Base-by-base conservation (phyloP, 1,140 invertebrate genomes). In the Euwallacea fornicatus region DNA sequence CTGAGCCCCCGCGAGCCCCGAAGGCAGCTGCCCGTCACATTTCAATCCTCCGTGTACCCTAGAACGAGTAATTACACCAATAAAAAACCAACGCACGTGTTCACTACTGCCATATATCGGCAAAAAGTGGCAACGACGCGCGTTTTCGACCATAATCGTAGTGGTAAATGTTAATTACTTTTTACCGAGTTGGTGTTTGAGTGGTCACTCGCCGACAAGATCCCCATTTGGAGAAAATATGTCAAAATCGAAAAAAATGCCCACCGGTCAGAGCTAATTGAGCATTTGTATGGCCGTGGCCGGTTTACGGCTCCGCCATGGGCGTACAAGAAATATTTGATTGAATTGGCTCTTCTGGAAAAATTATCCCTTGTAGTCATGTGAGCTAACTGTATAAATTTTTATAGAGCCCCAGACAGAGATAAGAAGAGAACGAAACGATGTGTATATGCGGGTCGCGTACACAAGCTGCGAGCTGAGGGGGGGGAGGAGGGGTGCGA, bases 401-500 rank as follows among this genome's bases (percentile, higher is more conserved):
- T 71, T 71, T 65, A 66, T 71, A 65, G 69, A 71, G 15, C 61
- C 60, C 67, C 60, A 79, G 77, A 73, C 73, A 65, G 74, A 78
- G 77, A 76, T 78, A 77, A 80, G 77, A 76, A 73, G 74, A 75
- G 75, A 76, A 75, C 75, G 73, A 74, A 64, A 64, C 69, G 69
- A 71, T 55, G 69, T 80, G 74, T 78, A 75, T 77, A 81, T 81
- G 79, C 79, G 76, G 77, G 77, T 80, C 77, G 76, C 78, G 78
- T 78, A 73, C 74, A 77, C 72, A 76, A 69, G 69, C 42, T 7
- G 15, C 46, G 56, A 62, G 75, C 69, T 73, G 74, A 73, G 66
- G 71, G 75, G 69, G 76, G 69, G 65, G 63, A 76, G 72, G 72
- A 74, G 75, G 72, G 75, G 75, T 76, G 78, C 80, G 80, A 80